These are phyloP conservation scores for Euwallacea similis DNA, from an alignment of 1,140 invertebrate species.

Conservation along the genomic window DNA sequence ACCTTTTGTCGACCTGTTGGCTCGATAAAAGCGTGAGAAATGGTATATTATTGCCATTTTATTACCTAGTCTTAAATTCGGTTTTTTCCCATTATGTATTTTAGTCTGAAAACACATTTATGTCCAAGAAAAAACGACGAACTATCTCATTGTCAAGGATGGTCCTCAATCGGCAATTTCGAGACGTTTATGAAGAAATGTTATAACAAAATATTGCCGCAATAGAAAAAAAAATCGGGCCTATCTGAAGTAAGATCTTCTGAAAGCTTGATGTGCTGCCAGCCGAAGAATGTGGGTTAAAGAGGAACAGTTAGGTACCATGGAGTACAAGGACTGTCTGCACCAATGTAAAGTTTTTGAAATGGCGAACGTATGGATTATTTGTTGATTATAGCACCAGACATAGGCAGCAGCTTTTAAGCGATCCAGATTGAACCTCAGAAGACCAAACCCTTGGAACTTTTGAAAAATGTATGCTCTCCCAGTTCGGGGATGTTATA, in stretches of 20 bases:
- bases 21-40: conserved; percentile 29
- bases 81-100: neutral
- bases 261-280: conserved; percentile 25
- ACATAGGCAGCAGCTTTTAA: too few species aligned
- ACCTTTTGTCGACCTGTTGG: conserved; percentile 12
- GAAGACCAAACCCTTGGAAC: too few species aligned
- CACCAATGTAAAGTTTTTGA: conserved; percentile 3
- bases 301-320: conserved; percentile 30
- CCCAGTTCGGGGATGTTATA: too few species aligned
- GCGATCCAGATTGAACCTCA: too few species aligned
- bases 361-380: too few species aligned
- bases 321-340: neutral
- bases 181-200: conserved; percentile 10
- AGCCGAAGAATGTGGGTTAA: conserved; percentile 24
- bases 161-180: neutral
- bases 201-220: conserved; percentile 21
- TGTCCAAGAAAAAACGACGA: neutral
- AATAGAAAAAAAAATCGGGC: conserved; percentile 18
- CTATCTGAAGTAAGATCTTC: conserved; percentile 27
- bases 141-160: neutral
- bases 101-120: neutral
- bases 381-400: too few species aligned
- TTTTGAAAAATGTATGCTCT: too few species aligned
- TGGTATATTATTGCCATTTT: neutral
- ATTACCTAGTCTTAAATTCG: too few species aligned